Base-by-base conservation (phyloP, 2,113 vertebrate genomes). In the Equus przewalskii region DNA sequence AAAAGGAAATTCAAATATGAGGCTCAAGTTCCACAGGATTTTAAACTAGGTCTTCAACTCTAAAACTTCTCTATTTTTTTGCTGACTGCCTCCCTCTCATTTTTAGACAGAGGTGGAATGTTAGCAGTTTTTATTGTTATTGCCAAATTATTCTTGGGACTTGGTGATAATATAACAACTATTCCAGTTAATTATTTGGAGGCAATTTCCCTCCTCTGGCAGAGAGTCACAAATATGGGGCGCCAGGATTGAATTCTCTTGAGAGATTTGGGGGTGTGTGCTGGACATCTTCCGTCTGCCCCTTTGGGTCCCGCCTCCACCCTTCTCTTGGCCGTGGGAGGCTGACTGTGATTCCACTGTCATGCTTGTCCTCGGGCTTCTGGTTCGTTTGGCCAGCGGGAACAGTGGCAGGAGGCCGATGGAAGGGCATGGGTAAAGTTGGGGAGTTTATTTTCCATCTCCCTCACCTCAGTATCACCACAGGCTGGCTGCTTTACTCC, bases 1-100 rank as follows among this genome's bases (percentile, higher is more conserved):
- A 96, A 56, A 81, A 94, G 91, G 89, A 58, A 80, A 76, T 60
- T 93, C 19, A 86, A 0, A 65, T 75, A 79, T 65, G 65, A 58
- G 62, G 13, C 62, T 75, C 12, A 1, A 8, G 22, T 87, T 89
- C 28, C 22, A 12, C 51, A 54, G 72, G 65, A 80, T 95, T 93
- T 91, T 62, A 92, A 73, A 83, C 33, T n/a, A 54, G 22, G 12
- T 58, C 16, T 11, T 84, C n/a, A 49, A 28, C n/a, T 94, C 41
- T 28, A 28, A 78, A 54, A 54, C n/a, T 14, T 19, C 46, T 88
- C 44, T 28, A 24, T 44, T 94, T 73, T 7, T 79, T 69, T 60
- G 30, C 56, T 89, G 51, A 49, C 28, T 30, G 3, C 24, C 16
- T 90, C 5, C n/a, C 2, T 95, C 11, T 85, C 56, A 60, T 64